Evolutionary conservation across 2,797 vertebrate species (phyloP).

Genomic region (Notolepis coatsorum): DNA sequence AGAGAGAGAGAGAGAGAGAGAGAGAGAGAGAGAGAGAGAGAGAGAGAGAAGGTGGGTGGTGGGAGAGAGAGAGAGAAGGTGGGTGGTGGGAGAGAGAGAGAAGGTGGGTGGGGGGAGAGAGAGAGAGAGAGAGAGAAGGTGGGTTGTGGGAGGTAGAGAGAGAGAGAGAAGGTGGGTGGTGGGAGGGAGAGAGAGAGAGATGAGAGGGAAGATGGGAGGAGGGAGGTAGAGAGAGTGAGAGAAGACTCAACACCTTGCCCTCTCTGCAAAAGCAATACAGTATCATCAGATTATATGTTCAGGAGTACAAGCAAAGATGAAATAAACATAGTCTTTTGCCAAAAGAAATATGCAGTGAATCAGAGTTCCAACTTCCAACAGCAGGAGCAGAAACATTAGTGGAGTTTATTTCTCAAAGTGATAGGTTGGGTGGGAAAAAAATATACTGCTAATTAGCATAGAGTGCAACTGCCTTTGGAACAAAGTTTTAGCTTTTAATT

Average conservation of each 20-base stretch:
- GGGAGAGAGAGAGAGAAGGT: too few species aligned
- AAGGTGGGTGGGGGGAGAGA: background rate
- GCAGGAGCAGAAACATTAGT: slow-evolving; percentile 32
- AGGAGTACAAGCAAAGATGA: background rate
- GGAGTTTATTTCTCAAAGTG: slow-evolving; percentile 13
- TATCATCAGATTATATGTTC: background rate
- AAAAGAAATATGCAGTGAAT: background rate
- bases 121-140: background rate
- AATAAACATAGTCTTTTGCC: slow-evolving; percentile 5
- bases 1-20: background rate
- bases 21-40: background rate
- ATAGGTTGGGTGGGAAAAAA: slow-evolving; percentile 5
- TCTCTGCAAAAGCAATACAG: background rate
- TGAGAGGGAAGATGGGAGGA: background rate
- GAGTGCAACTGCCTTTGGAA: slow-evolving; percentile 31
- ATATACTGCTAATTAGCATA: slow-evolving; percentile 43
- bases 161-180: too few species aligned
- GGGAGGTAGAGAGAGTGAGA: slow-evolving; percentile 1
- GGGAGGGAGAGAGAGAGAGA: too few species aligned
- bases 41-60: too few species aligned
- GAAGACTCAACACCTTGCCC: background rate
- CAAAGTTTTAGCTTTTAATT: slow-evolving; percentile 48
- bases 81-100: background rate
- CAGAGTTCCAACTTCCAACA: slow-evolving; percentile 3
- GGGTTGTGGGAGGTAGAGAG: background rate